These are phyloP conservation scores for Oncorhynchus mykiss DNA, from an alignment of 2,113 vertebrate species.

Conservation along the genomic window DNA sequence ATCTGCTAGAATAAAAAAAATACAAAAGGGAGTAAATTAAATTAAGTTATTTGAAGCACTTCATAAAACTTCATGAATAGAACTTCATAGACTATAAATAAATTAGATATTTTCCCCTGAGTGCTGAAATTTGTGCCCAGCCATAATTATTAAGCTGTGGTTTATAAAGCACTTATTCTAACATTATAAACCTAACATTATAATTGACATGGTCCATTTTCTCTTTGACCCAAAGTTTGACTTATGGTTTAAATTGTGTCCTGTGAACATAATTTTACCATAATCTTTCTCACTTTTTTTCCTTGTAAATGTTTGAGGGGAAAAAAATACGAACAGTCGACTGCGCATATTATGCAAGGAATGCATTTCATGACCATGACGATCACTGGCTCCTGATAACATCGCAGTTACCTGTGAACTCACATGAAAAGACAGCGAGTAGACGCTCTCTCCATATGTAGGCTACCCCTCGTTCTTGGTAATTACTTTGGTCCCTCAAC, in stretches of 20 bases:
- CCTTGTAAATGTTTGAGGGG: background rate
- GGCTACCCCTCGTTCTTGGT: background rate
- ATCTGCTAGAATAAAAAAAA: no score
- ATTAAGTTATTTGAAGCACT: background rate
- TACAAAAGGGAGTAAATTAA: background rate
- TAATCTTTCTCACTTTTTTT: background rate
- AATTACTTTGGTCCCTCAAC: slow-evolving; percentile 10
- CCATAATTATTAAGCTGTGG: background rate
- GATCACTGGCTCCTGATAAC: background rate
- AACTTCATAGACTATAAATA: no score
- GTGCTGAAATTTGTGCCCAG: background rate
- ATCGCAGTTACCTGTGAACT: slow-evolving; percentile 60
- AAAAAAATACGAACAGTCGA: background rate
- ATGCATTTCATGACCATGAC: background rate
- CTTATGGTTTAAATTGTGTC: background rate
- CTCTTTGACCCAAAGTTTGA: background rate
- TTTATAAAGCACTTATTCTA: background rate
- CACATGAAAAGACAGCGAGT: slow-evolving; percentile 57
- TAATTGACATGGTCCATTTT: background rate
- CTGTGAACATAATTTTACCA: background rate
- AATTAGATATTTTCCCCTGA: background rate
- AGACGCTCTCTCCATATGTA: slow-evolving; percentile 30
- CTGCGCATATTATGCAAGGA: background rate
- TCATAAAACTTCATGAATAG: no score
- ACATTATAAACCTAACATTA: background rate